Percentiles rank a stretch among this genome's conserved stretches.
phyloP scores from a whole-genome alignment of 2,113 vertebrate species.

The Cichladusa arquata region DNA sequence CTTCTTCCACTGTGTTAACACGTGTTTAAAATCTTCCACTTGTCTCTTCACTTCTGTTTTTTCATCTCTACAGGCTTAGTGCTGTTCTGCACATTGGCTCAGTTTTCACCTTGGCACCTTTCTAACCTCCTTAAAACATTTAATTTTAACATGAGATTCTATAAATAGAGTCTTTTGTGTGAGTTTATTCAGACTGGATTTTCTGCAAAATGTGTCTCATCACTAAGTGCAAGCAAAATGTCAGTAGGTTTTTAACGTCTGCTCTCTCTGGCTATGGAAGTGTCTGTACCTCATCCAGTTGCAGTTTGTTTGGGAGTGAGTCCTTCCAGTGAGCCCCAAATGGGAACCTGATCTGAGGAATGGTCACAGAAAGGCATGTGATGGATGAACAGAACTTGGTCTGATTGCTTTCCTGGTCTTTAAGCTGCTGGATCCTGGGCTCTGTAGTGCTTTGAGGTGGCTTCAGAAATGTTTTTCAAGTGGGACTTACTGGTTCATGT shows the following conservation, averaged over 20 bases:
- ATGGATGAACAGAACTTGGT: background rate
- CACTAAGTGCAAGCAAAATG: background rate
- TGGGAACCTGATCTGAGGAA: background rate
- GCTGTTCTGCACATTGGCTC: background rate
- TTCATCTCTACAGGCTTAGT: background rate
- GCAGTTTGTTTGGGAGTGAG: background rate
- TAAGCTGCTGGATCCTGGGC: background rate
- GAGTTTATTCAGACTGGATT: background rate
- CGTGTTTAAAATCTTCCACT: background rate
- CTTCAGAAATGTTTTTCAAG: background rate
- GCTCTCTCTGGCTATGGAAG: background rate
- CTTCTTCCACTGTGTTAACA: background rate
- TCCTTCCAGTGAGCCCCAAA: background rate
- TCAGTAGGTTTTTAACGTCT: background rate
- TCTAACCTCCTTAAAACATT: background rate
- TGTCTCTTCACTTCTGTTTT: background rate
- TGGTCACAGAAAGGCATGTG: background rate
- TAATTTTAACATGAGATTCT: background rate
- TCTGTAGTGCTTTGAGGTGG: background rate
- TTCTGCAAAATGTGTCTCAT: background rate
- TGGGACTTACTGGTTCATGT: fast-evolving
- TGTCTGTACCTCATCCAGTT: background rate
- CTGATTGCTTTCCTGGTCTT: background rate
- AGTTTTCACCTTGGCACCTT: background rate
- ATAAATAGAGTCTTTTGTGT: fast-evolving